phyloP scores from a whole-genome alignment of 1,140 invertebrate genomes.

The Helicoverpa zea region DNA sequence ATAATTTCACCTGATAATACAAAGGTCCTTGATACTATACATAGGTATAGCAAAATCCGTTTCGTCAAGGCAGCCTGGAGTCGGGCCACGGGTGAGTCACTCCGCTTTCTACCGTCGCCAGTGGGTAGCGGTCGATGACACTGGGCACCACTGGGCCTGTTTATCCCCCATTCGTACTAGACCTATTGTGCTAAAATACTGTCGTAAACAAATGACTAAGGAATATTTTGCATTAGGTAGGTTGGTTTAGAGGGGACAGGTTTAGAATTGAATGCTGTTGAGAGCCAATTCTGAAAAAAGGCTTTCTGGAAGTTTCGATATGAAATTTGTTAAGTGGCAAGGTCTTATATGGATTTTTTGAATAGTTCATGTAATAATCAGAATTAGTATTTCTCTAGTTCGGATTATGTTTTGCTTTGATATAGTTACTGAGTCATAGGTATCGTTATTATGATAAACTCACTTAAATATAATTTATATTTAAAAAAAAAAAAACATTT shows the following conservation, averaged over 20 bases:
- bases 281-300: too few relatives aligned
- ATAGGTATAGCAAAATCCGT: constrained; percentile 46
- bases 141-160: constrained; percentile 60
- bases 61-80: constrained; percentile 68
- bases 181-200: constrained; percentile 53
- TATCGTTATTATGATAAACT: too few relatives aligned
- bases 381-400: too few relatives aligned
- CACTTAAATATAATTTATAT: too few relatives aligned
- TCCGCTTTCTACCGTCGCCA: constrained; percentile 68
- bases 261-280: neutral
- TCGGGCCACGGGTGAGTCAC: constrained; percentile 60
- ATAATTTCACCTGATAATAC: neutral
- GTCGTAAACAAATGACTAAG: constrained; percentile 33
- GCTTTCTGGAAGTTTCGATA: too few relatives aligned
- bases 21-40: constrained; percentile 15
- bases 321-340: too few relatives aligned
- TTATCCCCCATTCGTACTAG: constrained; percentile 55
- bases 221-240: constrained; percentile 6
- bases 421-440: too few relatives aligned
- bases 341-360: too few relatives aligned
- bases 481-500: too few relatives aligned
- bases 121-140: constrained; percentile 69
- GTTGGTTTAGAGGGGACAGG: neutral
- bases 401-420: too few relatives aligned
- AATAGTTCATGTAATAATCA: too few relatives aligned